phyloP scores from a whole-genome alignment of 2,797 vertebrate genomes.

The Alfaro cultratus region DNA sequence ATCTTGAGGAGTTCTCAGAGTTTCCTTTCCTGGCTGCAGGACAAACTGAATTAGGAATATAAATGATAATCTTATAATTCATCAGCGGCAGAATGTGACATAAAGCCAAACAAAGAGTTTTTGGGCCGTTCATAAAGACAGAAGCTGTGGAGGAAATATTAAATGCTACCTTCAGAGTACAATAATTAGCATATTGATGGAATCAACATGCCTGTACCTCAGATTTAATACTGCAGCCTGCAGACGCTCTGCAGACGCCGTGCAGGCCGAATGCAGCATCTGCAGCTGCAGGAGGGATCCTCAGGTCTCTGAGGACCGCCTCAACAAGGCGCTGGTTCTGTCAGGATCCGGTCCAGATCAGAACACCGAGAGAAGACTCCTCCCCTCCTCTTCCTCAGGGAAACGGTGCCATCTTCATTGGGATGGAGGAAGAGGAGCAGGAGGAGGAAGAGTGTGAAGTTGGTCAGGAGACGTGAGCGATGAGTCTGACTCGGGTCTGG shows the following conservation, averaged over 20 bases:
- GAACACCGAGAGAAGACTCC: too few relatives aligned
- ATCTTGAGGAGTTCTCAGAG: conserved; percentile 11
- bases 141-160: conserved; percentile 15
- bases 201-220: conserved; percentile 61
- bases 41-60: conserved; percentile 38
- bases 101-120: conserved; percentile 13
- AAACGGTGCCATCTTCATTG: conserved; percentile 42
- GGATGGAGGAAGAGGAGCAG: conserved; percentile 57
- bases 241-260: not conserved
- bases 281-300: not conserved
- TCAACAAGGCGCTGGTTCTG: too few relatives aligned
- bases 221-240: conserved; percentile 51
- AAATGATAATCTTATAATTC: conserved; percentile 14
- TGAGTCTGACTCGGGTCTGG: conserved; percentile 96
- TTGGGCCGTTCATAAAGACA: conserved; percentile 19
- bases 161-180: conserved; percentile 33
- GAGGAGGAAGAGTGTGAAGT: conserved; percentile 45
- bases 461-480: conserved; percentile 98
- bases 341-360: too few relatives aligned
- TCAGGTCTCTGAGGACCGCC: too few relatives aligned
- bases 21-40: conserved; percentile 18
- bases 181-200: conserved; percentile 20
- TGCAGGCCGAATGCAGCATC: too few relatives aligned
- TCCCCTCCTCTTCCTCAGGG: too few relatives aligned
- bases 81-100: conserved; percentile 17